Percentiles rank a stretch among this genome's conserved stretches.
phyloP scores from a whole-genome alignment of 1,140 invertebrate genomes.

The Nephotettix cincticeps region DNA sequence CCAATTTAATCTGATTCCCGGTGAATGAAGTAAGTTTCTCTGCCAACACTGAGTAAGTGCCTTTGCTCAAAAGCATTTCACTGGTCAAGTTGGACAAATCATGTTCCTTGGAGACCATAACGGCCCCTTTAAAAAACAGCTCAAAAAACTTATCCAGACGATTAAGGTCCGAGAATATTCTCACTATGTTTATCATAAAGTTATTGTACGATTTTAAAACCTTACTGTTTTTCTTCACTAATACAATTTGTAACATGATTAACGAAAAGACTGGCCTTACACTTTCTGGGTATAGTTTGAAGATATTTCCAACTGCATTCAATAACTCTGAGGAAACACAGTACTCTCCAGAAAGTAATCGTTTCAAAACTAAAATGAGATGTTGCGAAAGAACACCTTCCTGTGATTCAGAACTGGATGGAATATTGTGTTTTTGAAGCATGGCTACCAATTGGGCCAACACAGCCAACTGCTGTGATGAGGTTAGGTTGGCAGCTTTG shows the following conservation, averaged over 20 bases:
- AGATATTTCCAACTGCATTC: not conserved
- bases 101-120: not conserved
- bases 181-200: not conserved
- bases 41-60: not conserved
- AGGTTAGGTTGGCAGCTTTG: not conserved
- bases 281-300: constrained; percentile 12
- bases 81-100: not conserved
- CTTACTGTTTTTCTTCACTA: not conserved
- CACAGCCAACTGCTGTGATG: not conserved
- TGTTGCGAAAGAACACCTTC: not conserved
- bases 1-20: not conserved
- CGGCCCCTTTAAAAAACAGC: not conserved
- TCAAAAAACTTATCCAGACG: not conserved
- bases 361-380: not conserved
- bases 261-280: not conserved
- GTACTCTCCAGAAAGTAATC: not conserved
- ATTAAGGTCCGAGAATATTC: not conserved
- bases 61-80: not conserved
- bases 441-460: not conserved
- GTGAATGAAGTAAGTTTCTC: constrained; percentile 1
- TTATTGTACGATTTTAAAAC: not conserved
- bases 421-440: not conserved
- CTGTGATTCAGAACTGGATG: not conserved
- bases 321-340: not conserved
- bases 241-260: not conserved